These are phyloP conservation scores for Phenganax subtilis DNA, from an alignment of 92 coral and sea anemone genomes.

Conservation along the genomic window DNA sequence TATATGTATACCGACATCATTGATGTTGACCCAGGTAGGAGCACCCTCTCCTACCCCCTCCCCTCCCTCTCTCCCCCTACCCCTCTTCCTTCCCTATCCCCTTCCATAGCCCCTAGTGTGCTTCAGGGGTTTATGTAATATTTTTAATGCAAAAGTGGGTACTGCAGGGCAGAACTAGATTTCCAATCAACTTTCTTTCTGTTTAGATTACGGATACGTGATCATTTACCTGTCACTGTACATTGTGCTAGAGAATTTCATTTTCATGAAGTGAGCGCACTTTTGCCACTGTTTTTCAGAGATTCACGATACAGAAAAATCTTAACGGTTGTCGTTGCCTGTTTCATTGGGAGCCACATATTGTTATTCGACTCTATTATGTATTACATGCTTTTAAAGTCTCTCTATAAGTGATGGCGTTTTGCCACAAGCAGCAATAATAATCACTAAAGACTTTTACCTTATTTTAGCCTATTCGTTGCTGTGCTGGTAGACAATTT, in stretches of 20 bases:
- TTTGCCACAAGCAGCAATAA: too few species aligned
- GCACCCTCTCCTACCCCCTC: neutral
- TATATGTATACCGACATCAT: conserved; percentile 94
- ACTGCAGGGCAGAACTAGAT: too few species aligned
- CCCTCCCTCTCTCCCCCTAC: neutral
- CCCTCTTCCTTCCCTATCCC: too few species aligned
- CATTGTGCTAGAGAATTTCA: conserved; percentile 91
- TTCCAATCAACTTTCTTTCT: neutral
- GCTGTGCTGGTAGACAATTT: conserved; percentile 97
- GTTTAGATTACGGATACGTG: conserved; percentile 76
- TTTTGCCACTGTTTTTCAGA: neutral
- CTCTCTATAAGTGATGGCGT: too few species aligned
- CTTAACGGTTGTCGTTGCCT: too few species aligned
- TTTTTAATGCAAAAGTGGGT: neutral
- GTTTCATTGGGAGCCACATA: too few species aligned
- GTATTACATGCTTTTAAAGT: too few species aligned
- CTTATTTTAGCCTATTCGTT: conserved; percentile 67
- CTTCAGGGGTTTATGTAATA: too few species aligned
- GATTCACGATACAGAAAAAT: neutral
- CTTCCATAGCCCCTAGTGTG: too few species aligned
- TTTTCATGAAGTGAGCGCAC: conserved; percentile 92
- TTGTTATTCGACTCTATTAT: too few species aligned
- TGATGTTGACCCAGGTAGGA: conserved; percentile 65
- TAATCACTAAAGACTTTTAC: too few species aligned
- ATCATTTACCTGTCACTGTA: conserved; percentile 79